These are phyloP conservation scores for Euglossa dilemma DNA, from an alignment of 1,140 invertebrate genomes.

Conservation along the genomic window DNA sequence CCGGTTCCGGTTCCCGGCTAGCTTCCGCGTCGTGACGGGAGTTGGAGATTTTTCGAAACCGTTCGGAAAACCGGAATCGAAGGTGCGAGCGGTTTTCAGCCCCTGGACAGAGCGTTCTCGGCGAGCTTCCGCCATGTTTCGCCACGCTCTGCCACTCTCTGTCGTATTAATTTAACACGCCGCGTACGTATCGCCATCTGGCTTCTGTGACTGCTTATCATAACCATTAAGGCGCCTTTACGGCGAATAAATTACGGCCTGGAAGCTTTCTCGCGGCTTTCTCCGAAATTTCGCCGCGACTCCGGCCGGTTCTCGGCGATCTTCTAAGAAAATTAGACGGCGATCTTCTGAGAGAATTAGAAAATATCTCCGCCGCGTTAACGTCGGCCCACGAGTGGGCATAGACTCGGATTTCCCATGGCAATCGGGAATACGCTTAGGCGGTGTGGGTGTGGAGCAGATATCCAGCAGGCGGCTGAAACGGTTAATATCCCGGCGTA, in stretches of 20 bases:
- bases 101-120: background rate
- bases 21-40: too few species aligned
- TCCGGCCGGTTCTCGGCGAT: background rate
- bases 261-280: background rate
- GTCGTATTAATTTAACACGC: constrained; percentile 21
- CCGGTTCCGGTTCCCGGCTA: too few species aligned
- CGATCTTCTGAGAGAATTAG: background rate
- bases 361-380: too few species aligned
- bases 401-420: background rate
- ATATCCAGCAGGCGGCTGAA: background rate
- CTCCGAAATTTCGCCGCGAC: background rate
- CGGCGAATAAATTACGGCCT: background rate
- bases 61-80: too few species aligned
- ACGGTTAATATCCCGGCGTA: background rate
- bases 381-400: background rate
- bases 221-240: background rate
- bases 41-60: too few species aligned
- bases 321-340: background rate
- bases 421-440: background rate
- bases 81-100: too few species aligned
- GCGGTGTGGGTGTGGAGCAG: background rate
- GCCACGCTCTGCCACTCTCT: background rate
- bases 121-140: background rate
- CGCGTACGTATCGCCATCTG: background rate
- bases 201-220: background rate